A percentile compares a stretch with the other conserved stretches of the same genome.
Evolutionary conservation across 2,113 vertebrate species (phyloP).

Genomic region (Pardalotus punctatus): DNA sequence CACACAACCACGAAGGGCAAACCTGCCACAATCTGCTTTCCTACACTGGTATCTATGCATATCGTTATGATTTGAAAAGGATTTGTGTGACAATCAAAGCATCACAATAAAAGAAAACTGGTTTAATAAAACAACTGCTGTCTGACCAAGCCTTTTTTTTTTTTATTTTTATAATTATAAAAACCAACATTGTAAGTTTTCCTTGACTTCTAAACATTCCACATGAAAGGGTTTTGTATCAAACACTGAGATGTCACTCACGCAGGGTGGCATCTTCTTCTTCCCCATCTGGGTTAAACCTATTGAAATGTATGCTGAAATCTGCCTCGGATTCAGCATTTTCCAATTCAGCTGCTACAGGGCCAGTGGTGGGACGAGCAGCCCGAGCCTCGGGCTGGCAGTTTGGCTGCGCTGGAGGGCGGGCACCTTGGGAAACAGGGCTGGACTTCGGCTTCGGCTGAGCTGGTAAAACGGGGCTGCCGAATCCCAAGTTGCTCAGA

Average conservation of each 20-base stretch:
- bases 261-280: conserved; percentile 81
- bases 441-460: conserved; percentile 77
- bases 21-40: conserved; percentile 60
- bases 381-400: conserved; percentile 67
- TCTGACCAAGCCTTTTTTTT: conserved; percentile 57
- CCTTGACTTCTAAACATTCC: conserved; percentile 63
- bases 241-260: conserved; percentile 77
- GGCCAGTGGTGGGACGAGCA: conserved; percentile 53
- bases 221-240: conserved; percentile 28
- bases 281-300: conserved; percentile 87
- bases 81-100: conserved; percentile 56
- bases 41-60: conserved; percentile 57
- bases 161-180: conserved; percentile 35
- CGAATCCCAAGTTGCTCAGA: conserved; percentile 84
- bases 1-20: conserved; percentile 68
- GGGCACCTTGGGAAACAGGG: conserved; percentile 65
- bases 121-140: conserved; percentile 62
- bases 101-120: conserved; percentile 65
- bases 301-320: conserved; percentile 82
- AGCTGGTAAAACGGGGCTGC: conserved; percentile 75
- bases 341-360: conserved; percentile 65
- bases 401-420: conserved; percentile 51
- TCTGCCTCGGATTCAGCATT: conserved; percentile 72
- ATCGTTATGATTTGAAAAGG: conserved; percentile 44
- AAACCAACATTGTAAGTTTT: conserved; percentile 39